Evolutionary conservation across 2,888 invertebrate genomes (phyloP).

Genomic region (Folsomia manolachei): DNA sequence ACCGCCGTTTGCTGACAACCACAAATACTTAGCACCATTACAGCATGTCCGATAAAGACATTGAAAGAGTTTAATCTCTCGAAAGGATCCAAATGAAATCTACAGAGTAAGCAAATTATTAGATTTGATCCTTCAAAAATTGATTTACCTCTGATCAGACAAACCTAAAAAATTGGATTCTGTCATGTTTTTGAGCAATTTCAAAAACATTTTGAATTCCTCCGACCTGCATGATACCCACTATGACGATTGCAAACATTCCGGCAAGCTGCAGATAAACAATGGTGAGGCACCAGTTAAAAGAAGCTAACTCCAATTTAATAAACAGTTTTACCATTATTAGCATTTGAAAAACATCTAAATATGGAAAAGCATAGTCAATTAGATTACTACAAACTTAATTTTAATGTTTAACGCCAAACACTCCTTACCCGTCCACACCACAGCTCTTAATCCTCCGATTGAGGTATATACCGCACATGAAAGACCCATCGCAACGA

Average conservation of each 20-base stretch:
- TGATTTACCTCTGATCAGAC: background rate
- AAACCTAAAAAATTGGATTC: conserved; percentile 30
- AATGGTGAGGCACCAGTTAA: background rate
- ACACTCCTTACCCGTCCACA: background rate
- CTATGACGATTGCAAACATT: conserved; percentile 67
- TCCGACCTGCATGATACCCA: conserved; percentile 52
- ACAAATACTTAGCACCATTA: conserved; percentile 48
- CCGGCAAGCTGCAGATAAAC: conserved; percentile 65
- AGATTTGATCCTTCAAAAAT: conserved; percentile 1
- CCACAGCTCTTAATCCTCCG: conserved; percentile 19
- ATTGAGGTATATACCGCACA: conserved; percentile 45
- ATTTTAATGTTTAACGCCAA: background rate
- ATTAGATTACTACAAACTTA: background rate
- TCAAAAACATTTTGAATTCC: conserved; percentile 52
- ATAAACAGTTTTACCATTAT: conserved; percentile 68
- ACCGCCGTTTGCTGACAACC: conserved; percentile 52
- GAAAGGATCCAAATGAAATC: conserved; percentile 41
- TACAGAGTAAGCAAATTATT: conserved; percentile 7
- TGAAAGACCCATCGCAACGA: conserved; percentile 39
- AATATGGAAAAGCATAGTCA: conserved; percentile 57
- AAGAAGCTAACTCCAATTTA: conserved; percentile 49
- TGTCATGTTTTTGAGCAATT: conserved; percentile 42
- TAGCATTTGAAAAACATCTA: conserved; percentile 84
- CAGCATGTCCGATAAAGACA: conserved; percentile 41
- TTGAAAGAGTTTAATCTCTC: conserved; percentile 37